Evolutionary conservation across 2,113 vertebrate species (phyloP).

Genomic region (Halcyon senegalensis): DNA sequence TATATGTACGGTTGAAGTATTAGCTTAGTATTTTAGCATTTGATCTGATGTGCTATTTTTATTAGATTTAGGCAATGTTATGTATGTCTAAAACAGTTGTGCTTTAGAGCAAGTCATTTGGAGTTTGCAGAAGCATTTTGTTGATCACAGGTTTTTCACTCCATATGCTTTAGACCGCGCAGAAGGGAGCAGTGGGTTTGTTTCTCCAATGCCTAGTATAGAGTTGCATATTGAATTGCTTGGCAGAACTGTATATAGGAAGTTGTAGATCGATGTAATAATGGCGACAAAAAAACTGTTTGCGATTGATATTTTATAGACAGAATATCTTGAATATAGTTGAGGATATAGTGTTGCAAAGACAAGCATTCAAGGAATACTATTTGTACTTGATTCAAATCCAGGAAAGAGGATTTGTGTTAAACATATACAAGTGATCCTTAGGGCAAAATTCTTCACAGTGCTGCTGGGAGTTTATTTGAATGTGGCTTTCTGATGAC

Average conservation of each 20-base stretch:
- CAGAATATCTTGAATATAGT: not conserved
- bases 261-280: not conserved
- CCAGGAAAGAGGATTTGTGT: not conserved
- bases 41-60: not conserved
- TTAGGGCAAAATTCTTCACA: not conserved
- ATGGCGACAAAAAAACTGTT: not conserved
- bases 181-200: not conserved
- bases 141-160: not conserved
- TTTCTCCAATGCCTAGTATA: not conserved
- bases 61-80: not conserved
- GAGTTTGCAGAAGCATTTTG: not conserved
- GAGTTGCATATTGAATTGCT: not conserved
- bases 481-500: not conserved
- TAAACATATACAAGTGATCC: rapidly evolving
- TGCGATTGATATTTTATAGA: not conserved
- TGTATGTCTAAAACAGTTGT: not conserved
- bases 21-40: not conserved
- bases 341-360: not conserved
- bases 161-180: rapidly evolving
- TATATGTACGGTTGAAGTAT: not conserved
- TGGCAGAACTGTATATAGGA: not conserved
- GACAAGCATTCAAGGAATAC: not conserved
- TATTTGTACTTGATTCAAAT: not conserved
- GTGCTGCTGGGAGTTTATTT: not conserved
- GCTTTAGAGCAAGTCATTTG: not conserved